Evolutionary conservation across 2,113 vertebrate genomes (phyloP), one percentile per base, ranked within the genome.

Genomic region (Peromyscus californicus): DNA sequence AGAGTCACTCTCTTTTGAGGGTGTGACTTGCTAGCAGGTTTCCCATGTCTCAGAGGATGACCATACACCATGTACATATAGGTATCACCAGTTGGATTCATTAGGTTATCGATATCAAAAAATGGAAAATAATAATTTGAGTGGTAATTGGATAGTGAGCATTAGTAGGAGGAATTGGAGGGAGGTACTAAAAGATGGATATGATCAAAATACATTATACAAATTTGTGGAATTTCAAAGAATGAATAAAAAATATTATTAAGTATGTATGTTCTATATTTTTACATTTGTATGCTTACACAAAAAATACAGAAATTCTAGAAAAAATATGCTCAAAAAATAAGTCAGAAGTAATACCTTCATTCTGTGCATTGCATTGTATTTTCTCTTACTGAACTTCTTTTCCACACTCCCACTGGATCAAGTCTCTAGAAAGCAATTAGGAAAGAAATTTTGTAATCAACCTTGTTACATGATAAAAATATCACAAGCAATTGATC

Each of bases 391-490:
- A 42, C 5, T 87, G 72, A 22, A 54, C 10, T 72, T 89, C 51
- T 48, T 75, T 78, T 51, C 21, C 8, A 36, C 36, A 6, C 57
- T 5, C 2, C 9, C 39, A 19, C 57, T 59, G 24, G 59, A 63
- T 24, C 9, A 6, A 86, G 33, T 65, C 9, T 93, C 42, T 54
- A 75, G 33, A n/a, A 21, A 85, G 3, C 67, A 85, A 15, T 48
- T n/a, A 83, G 2, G 15, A 65, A 63, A 67, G 33, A 51, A n/a
- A 95, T 85, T 90, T 79, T 89, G 10, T 36, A 48, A 48, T 86
- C 84, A 29, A 22, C 69, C 91, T 93, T 91, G 7, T 90, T 95
- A 88, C 3, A 70, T 5, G 17, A 45, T 45, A 96, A 85, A 69
- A 31, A 10, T 59, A 65, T 65, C 69, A 72, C 31, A 6, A 95